phyloP scores from a whole-genome alignment of 37 sponge, comb jelly and placozoan species.

The Oscarella lobularis region DNA sequence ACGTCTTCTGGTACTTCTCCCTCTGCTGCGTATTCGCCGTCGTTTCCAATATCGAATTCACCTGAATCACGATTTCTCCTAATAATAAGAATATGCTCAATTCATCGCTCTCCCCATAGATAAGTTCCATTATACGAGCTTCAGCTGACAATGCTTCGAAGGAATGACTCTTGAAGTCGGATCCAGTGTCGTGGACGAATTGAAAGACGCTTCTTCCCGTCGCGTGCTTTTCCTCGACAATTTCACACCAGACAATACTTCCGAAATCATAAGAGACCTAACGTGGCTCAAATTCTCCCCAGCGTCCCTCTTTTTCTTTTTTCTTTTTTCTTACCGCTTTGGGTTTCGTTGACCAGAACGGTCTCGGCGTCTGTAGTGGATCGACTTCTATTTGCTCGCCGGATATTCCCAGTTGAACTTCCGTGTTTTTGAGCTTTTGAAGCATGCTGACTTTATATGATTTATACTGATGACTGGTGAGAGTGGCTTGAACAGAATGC shows the following conservation, averaged over 20 bases:
- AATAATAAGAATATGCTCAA: too few relatives aligned
- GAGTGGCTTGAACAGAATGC: background rate
- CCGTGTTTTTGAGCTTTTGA: too few relatives aligned
- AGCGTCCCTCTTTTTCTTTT: too few relatives aligned
- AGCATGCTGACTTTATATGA: too few relatives aligned
- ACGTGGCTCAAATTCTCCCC: too few relatives aligned
- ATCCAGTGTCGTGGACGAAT: background rate
- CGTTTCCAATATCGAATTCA: background rate
- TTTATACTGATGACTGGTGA: background rate
- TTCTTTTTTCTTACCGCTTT: background rate
- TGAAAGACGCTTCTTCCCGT: background rate
- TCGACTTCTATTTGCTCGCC: background rate
- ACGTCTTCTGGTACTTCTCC: background rate
- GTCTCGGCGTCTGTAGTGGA: background rate
- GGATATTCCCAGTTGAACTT: too few relatives aligned
- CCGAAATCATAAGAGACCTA: background rate
- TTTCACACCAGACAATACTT: background rate
- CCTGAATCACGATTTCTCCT: background rate
- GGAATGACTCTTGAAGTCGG: background rate
- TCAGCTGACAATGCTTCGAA: background rate
- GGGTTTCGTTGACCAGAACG: background rate
- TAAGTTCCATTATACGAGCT: too few relatives aligned
- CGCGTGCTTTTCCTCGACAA: background rate
- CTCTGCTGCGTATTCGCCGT: background rate
- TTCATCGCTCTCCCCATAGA: too few relatives aligned